These are phyloP conservation scores for Antheraea assamensis DNA, from an alignment of 2,888 invertebrate species.

Conservation along the genomic window DNA sequence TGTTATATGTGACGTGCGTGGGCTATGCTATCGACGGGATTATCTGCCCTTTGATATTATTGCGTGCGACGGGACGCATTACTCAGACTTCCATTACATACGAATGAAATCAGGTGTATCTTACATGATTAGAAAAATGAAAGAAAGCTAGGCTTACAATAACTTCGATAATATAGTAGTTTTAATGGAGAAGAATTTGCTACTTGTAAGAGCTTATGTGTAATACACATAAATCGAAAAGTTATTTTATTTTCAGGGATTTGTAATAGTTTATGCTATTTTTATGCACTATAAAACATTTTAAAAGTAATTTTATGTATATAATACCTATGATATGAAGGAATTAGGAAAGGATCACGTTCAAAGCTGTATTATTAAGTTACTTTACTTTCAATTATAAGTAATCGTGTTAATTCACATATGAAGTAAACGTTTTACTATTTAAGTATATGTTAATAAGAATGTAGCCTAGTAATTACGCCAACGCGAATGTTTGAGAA, in stretches of 20 bases:
- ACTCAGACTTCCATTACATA: slow-evolving; percentile 13
- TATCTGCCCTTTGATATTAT: slow-evolving; percentile 46
- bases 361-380: background rate
- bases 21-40: slow-evolving; percentile 53
- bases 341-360: no score
- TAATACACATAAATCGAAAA: background rate
- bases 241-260: background rate
- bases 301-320: background rate
- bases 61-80: slow-evolving; percentile 32
- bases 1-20: slow-evolving; percentile 54
- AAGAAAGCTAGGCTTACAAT: background rate
- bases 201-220: background rate
- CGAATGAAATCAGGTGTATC: background rate
- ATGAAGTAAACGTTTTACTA: background rate
- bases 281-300: background rate
- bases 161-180: background rate
- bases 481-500: background rate
- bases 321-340: background rate
- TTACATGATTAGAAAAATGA: background rate
- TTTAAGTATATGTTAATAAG: no score
- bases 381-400: background rate
- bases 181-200: background rate
- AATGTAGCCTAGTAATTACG: background rate
- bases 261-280: background rate
- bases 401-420: background rate